These are phyloP conservation scores for Megalops cyprinoides DNA, from an alignment of 2,797 vertebrate genomes.

Conservation along the genomic window DNA sequence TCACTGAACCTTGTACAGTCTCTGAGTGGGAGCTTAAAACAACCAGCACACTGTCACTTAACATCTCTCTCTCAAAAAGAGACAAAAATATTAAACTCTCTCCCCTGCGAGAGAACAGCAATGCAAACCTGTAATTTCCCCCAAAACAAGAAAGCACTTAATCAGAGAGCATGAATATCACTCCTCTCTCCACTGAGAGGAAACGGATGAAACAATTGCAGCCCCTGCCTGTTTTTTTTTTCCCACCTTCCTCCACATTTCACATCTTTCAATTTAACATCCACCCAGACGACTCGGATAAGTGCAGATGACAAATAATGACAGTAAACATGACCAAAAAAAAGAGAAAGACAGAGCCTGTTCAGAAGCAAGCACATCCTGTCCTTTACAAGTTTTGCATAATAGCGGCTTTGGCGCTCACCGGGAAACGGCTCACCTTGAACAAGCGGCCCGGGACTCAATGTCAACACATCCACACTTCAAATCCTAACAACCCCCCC, in stretches of 20 bases:
- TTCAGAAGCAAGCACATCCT: conserved; percentile 36
- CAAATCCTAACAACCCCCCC: conserved; percentile 26
- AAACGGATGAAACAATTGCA: conserved; percentile 58
- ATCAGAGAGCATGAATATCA: conserved; percentile 67
- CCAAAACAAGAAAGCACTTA: conserved; percentile 68
- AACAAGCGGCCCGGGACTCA: conserved; percentile 63
- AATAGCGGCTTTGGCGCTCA: conserved; percentile 64
- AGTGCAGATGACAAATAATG: conserved; percentile 56
- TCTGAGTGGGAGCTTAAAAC: conserved; percentile 28
- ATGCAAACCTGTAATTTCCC: conserved; percentile 68
- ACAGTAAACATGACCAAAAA: conserved; percentile 46
- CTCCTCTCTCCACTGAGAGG: conserved; percentile 54
- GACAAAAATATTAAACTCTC: conserved; percentile 62
- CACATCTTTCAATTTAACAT: conserved; percentile 56
- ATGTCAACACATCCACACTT: conserved; percentile 56
- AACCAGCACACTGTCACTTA: conserved; percentile 53
- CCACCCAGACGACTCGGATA: conserved; percentile 49
- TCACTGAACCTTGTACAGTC: too few relatives aligned
- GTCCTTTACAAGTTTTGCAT: conserved; percentile 66
- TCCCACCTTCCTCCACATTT: conserved; percentile 43
- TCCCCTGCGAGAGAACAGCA: conserved; percentile 54
- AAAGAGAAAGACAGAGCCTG: too few relatives aligned
- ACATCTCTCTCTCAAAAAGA: conserved; percentile 59
- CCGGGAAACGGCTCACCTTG: conserved; percentile 72
- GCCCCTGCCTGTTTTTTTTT: conserved; percentile 16